phyloP scores from a whole-genome alignment of 2,797 vertebrate genomes.

The Enteromius afrohamiltoni region DNA sequence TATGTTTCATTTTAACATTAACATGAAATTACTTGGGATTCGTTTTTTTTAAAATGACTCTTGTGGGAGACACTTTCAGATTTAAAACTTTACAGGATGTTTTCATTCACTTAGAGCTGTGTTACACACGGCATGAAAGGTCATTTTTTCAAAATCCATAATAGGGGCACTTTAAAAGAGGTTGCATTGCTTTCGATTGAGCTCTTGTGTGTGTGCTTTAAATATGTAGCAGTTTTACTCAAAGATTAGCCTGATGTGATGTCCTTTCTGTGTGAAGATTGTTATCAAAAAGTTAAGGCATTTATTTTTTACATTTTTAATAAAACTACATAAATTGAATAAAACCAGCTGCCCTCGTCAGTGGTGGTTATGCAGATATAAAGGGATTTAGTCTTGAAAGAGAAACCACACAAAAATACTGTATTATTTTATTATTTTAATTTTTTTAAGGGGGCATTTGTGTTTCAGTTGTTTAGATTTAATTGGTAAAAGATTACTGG shows the following conservation, averaged over 20 bases:
- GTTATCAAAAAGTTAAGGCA: neutral
- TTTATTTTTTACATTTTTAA: neutral
- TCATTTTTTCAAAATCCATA: too few species aligned
- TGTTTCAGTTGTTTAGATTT: neutral
- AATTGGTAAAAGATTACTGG: neutral
- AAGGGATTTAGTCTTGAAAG: neutral
- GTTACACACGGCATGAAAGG: too few species aligned
- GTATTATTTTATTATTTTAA: neutral
- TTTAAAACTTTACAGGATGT: too few species aligned
- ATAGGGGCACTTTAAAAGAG: too few species aligned
- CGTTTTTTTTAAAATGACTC: too few species aligned
- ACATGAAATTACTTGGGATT: too few species aligned
- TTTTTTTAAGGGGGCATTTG: neutral
- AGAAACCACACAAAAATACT: neutral
- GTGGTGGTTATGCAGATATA: neutral
- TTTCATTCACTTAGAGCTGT: too few species aligned
- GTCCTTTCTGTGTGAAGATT: neutral
- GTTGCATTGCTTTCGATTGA: neutral
- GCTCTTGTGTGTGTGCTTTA: too few species aligned
- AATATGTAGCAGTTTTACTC: too few species aligned
- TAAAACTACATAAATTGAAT: neutral
- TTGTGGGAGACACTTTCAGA: too few species aligned
- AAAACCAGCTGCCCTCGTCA: conserved; percentile 8
- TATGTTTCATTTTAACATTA: too few species aligned
- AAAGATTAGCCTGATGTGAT: neutral